phyloP scores from a whole-genome alignment of 2,888 invertebrate species.

The Oxyteleia sp. region DNA sequence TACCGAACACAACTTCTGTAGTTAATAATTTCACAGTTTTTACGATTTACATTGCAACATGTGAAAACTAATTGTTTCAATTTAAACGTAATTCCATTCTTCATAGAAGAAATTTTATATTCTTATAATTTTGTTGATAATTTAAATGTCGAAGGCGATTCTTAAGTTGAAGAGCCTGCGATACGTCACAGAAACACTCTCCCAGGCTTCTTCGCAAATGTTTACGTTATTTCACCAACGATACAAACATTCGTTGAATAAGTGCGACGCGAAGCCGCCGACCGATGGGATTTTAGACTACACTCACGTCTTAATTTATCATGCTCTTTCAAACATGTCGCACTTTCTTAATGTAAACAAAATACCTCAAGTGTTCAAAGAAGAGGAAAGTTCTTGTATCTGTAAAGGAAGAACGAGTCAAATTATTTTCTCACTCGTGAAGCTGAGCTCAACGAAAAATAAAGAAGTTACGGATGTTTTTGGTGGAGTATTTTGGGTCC shows the following conservation, averaged over 20 bases:
- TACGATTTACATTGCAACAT: no score
- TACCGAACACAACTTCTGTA: background rate
- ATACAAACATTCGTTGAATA: conserved; percentile 71
- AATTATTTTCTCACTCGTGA: conserved; percentile 7
- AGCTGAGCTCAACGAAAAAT: conserved; percentile 6
- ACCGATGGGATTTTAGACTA: conserved; percentile 43
- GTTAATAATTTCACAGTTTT: no score
- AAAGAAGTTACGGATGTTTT: background rate
- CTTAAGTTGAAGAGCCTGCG: conserved; percentile 51
- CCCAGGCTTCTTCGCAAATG: conserved; percentile 67
- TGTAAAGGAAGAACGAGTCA: background rate
- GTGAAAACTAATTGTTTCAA: no score
- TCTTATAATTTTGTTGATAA: background rate
- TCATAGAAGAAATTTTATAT: background rate
- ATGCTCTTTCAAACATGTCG: conserved; percentile 69
- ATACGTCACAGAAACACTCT: conserved; percentile 62
- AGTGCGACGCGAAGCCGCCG: conserved; percentile 53
- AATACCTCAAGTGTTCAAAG: conserved; percentile 53
- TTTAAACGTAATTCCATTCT: background rate
- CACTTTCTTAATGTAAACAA: conserved; percentile 54
- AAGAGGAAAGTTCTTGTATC: conserved; percentile 18
- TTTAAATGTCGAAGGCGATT: conserved; percentile 20
- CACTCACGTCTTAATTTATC: conserved; percentile 66
- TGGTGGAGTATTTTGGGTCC: no score
- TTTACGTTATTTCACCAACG: conserved; percentile 75